A percentile compares a stretch with the other conserved stretches of the same genome.
Evolutionary conservation across 2,888 invertebrate species (phyloP).

Genomic region (Masnerella sp.): DNA sequence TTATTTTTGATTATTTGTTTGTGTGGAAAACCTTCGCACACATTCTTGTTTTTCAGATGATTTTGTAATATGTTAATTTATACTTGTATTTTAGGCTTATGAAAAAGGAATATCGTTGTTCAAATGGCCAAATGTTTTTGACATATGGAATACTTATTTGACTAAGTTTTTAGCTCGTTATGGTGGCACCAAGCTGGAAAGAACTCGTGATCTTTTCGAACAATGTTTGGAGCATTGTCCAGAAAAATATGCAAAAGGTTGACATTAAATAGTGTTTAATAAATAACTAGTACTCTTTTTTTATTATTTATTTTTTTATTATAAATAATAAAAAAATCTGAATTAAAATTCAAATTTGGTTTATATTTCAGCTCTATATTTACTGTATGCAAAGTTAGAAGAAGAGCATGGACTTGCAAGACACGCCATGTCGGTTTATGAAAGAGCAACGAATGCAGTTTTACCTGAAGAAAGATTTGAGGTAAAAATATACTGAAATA

Average conservation of each 20-base stretch:
- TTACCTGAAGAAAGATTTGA: slow-evolving; percentile 96
- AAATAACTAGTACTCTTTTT: too few species aligned
- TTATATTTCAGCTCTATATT: slow-evolving; percentile 83
- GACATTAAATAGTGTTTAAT: too few species aligned
- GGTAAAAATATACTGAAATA: slow-evolving; percentile 75
- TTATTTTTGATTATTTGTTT: too few species aligned
- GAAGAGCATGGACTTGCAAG: slow-evolving; percentile 98
- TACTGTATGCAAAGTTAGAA: slow-evolving; percentile 98
- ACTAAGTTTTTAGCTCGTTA: slow-evolving; percentile 97
- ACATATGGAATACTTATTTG: slow-evolving; percentile 99
- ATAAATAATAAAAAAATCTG: too few species aligned
- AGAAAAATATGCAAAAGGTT: slow-evolving; percentile 94
- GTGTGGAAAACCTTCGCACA: too few species aligned
- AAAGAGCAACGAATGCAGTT: slow-evolving; percentile 95
- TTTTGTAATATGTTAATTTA: too few species aligned
- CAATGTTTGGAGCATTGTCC: slow-evolving; percentile 98
- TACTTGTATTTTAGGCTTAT: slow-evolving; percentile 84
- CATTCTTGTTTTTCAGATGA: too few species aligned
- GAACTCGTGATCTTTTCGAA: slow-evolving; percentile 98
- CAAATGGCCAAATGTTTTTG: slow-evolving; percentile 99
- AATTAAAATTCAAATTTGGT: slow-evolving; percentile 54
- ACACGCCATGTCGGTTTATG: slow-evolving; percentile 99
- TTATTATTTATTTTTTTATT: too few species aligned
- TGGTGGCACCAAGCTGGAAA: slow-evolving; percentile 95
- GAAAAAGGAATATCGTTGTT: slow-evolving; percentile 99